Evolutionary conservation across 2,797 vertebrate genomes (phyloP).

Genomic region (Fringilla coelebs): DNA sequence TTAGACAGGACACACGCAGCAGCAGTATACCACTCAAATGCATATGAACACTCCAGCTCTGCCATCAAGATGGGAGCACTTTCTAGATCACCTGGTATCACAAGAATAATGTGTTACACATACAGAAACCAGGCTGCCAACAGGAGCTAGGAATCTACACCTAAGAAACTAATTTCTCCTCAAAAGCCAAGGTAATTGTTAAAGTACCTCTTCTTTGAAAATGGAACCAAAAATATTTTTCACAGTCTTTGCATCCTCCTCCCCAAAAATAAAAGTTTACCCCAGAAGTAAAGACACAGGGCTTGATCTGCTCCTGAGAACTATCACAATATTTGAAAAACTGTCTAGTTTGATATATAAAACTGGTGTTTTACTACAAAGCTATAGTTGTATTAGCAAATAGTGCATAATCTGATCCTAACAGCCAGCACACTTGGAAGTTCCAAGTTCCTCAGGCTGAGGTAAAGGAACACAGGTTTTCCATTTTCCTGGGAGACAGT

Average conservation of each 20-base stretch:
- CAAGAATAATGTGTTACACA: background rate
- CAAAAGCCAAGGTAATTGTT: background rate
- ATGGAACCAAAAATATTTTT: background rate
- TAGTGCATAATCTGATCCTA: background rate
- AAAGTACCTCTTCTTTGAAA: background rate
- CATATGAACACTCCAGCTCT: conserved; percentile 79
- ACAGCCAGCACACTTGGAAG: background rate
- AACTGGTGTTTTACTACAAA: background rate
- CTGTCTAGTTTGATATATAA: background rate
- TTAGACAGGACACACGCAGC: conserved; percentile 89
- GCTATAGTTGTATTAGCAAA: background rate
- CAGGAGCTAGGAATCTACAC: background rate
- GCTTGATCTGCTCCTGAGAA: background rate
- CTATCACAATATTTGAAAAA: background rate
- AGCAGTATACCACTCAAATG: conserved; percentile 90
- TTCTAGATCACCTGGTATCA: conserved; percentile 83
- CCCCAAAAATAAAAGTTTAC: background rate
- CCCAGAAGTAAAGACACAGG: background rate
- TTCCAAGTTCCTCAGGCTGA: background rate
- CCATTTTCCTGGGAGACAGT: background rate
- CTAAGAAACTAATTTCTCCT: background rate
- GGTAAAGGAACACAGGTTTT: background rate
- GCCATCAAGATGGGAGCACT: conserved; percentile 83
- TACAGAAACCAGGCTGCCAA: background rate
- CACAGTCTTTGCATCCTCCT: background rate